A percentile compares a stretch with the other conserved stretches of the same genome.
Evolutionary conservation across 1,140 invertebrate species (phyloP).

Genomic region (Zophobas morio): DNA sequence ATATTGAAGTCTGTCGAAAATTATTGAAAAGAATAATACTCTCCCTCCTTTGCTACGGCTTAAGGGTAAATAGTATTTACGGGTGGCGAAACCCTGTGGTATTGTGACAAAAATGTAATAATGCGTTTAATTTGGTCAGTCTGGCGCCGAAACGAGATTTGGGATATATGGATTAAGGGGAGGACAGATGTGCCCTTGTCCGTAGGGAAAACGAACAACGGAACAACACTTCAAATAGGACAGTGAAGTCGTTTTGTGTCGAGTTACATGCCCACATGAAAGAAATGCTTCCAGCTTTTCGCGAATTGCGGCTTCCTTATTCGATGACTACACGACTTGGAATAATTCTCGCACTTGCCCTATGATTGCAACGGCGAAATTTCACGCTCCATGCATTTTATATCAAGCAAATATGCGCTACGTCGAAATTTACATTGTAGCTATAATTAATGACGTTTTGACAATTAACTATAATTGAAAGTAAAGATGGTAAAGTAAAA

Average conservation of each 20-base stretch:
- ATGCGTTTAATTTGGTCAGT: conserved; percentile 40
- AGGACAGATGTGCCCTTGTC: conserved; percentile 34
- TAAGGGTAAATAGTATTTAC: conserved; percentile 15
- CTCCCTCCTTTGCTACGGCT: neutral
- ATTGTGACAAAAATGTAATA: conserved; percentile 42
- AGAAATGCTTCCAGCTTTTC: conserved; percentile 36
- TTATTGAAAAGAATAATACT: conserved; percentile 25
- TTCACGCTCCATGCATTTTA: too few relatives aligned
- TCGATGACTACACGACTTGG: conserved; percentile 8
- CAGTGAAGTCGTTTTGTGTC: conserved; percentile 37
- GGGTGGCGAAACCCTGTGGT: conserved; percentile 17
- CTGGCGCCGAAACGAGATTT: conserved; percentile 41
- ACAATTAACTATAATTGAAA: too few relatives aligned
- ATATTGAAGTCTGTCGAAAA: conserved; percentile 20
- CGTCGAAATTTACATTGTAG: too few relatives aligned
- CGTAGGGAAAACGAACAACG: conserved; percentile 42
- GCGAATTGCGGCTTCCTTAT: conserved; percentile 31
- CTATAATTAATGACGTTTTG: too few relatives aligned
- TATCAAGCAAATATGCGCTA: too few relatives aligned
- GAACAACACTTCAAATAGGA: conserved; percentile 36
- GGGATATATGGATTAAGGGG: conserved; percentile 42
- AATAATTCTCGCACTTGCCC: conserved; percentile 4
- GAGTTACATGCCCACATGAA: conserved; percentile 37
- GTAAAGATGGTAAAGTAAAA: too few relatives aligned
- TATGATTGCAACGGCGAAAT: too few relatives aligned